Percentiles rank a stretch among this genome's conserved stretches.
These are phyloP conservation scores for Kradibia gibbosae DNA, from an alignment of 1,140 invertebrate genomes.

Conservation along the genomic window DNA sequence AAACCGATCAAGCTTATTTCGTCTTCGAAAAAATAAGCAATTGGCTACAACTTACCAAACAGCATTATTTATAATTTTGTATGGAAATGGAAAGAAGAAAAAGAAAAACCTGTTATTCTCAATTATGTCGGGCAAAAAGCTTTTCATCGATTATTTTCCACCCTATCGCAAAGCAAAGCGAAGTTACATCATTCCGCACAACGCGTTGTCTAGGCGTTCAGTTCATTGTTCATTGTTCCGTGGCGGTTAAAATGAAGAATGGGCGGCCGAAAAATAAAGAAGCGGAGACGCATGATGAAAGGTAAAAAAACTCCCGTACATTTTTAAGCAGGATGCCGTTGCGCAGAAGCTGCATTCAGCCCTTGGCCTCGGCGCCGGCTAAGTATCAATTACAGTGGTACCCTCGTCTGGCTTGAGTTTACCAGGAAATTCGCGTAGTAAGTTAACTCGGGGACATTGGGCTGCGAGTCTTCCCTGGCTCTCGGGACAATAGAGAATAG, in stretches of 20 bases:
- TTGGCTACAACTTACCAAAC: slow-evolving; percentile 5
- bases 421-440: slow-evolving; percentile 72
- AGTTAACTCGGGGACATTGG: slow-evolving; percentile 68
- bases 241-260: slow-evolving; percentile 35
- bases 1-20: slow-evolving; percentile 37
- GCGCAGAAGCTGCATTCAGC: slow-evolving; percentile 14
- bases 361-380: slow-evolving; percentile 45
- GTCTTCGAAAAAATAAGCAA: not conserved
- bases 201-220: not conserved
- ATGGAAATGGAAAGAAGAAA: not conserved
- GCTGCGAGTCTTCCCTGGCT: slow-evolving; percentile 54
- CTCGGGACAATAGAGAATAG: slow-evolving; percentile 64
- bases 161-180: not conserved
- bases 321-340: not conserved
- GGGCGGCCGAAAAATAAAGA: slow-evolving; percentile 9
- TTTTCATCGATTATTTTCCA: not conserved
- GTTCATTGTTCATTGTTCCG: slow-evolving; percentile 29
- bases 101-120: slow-evolving; percentile 13
- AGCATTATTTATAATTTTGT: too few species aligned
- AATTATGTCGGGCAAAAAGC: not conserved
- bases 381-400: slow-evolving; percentile 70
- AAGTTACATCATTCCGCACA: not conserved
- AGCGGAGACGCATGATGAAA: slow-evolving; percentile 14
- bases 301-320: not conserved
- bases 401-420: slow-evolving; percentile 60